These are phyloP conservation scores for Tetragonula carbonaria DNA, from an alignment of 2,888 invertebrate genomes.

Conservation along the genomic window DNA sequence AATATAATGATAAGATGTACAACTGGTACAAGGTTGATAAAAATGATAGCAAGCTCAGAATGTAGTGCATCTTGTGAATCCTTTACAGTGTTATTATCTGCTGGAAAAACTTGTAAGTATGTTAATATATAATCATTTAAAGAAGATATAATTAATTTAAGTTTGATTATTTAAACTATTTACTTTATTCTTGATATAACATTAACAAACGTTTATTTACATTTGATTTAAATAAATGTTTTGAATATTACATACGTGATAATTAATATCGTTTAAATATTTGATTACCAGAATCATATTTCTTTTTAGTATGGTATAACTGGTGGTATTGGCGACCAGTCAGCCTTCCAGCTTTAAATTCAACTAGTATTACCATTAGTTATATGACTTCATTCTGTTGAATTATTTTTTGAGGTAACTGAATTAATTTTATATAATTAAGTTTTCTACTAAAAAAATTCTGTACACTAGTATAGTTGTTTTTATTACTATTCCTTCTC, in stretches of 20 bases:
- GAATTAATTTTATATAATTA: slow-evolving; percentile 26
- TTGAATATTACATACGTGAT: neutral
- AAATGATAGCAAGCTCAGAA: slow-evolving; percentile 91
- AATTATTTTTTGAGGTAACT: slow-evolving; percentile 60
- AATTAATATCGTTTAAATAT: neutral
- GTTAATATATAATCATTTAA: neutral
- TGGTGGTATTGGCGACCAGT: slow-evolving; percentile 93
- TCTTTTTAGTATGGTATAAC: slow-evolving; percentile 89
- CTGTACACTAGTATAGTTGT: neutral
- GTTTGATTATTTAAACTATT: neutral
- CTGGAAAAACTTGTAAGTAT: slow-evolving; percentile 89
- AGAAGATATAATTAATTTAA: neutral
- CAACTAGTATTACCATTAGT: slow-evolving; percentile 87
- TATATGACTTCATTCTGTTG: slow-evolving; percentile 91
- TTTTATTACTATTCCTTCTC: neutral
- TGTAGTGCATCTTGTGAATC: slow-evolving; percentile 90
- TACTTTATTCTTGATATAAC: neutral
- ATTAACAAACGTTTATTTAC: slow-evolving; percentile 12
- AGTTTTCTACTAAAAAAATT: neutral
- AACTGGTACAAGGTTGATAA: slow-evolving; percentile 89
- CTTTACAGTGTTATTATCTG: slow-evolving; percentile 89
- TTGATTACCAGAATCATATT: neutral
- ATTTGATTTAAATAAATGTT: slow-evolving; percentile 4
- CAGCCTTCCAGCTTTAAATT: slow-evolving; percentile 87
- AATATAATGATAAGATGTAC: slow-evolving; percentile 91